Conservation (phyloP, 2,888 invertebrate genomes). For the Antitype chi region DNA sequence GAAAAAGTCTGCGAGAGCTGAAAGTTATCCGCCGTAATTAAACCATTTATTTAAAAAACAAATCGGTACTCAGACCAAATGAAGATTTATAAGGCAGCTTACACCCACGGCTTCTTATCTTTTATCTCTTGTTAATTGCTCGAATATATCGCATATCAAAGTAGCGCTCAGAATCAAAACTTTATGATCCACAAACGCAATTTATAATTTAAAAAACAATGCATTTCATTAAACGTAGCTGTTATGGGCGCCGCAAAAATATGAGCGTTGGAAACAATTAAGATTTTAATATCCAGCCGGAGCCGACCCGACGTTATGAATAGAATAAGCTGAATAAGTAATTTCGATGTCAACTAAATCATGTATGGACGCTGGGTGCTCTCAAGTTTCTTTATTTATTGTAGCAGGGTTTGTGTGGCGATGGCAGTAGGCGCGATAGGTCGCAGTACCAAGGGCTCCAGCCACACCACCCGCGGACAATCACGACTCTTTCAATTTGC, state of each 20-base stretch:
- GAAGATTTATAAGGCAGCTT: conserved; percentile 55
- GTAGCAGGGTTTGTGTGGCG: conserved; percentile 32
- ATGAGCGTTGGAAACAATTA: conserved; percentile 84
- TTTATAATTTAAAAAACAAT: conserved; percentile 65
- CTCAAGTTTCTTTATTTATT: conserved; percentile 62
- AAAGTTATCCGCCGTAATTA: conserved; percentile 48
- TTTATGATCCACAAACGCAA: conserved; percentile 60
- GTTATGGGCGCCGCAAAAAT: conserved; percentile 74
- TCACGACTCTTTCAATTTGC: conserved; percentile 70
- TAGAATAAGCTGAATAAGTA: conserved; percentile 74
- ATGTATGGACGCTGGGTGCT: conserved; percentile 58
- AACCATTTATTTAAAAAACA: conserved; percentile 51
- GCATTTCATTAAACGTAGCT: conserved; percentile 61
- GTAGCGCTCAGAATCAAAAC: conserved; percentile 48
- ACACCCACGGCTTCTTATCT: conserved; percentile 55
- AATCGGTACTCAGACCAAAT: conserved; percentile 39
- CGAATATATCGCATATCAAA: conserved; percentile 55
- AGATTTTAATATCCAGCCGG: conserved; percentile 73
- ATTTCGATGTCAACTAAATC: conserved; percentile 79
- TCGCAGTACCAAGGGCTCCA: neutral
- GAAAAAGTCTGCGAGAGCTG: conserved; percentile 27
- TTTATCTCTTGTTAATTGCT: conserved; percentile 57
- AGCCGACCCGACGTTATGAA: conserved; percentile 58
- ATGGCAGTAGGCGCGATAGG: conserved; percentile 33
- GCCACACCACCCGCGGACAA: conserved; percentile 60